A percentile compares a stretch with the other conserved stretches of the same genome.
Conservation (phyloP, 2,888 invertebrate species). For the Terebella lapidaria region DNA sequence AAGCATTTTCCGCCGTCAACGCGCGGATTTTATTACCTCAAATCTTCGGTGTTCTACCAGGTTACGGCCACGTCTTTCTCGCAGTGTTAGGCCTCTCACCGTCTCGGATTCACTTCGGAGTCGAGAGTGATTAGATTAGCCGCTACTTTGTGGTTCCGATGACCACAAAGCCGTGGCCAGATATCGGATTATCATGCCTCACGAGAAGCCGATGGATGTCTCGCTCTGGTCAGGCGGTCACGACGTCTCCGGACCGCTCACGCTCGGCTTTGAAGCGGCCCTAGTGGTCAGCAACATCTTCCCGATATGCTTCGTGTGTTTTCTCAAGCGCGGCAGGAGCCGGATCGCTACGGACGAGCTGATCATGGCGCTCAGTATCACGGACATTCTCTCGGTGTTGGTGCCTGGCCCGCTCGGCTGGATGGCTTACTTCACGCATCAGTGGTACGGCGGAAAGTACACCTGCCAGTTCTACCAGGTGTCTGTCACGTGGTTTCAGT, state of each 20-base stretch:
- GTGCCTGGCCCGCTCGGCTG: conserved; percentile 35
- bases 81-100: too few species aligned
- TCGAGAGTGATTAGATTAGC: too few species aligned
- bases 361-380: conserved; percentile 31
- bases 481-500: conserved; percentile 31
- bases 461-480: conserved; percentile 37
- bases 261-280: conserved; percentile 29
- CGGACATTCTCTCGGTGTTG: conserved; percentile 34
- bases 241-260: conserved; percentile 30
- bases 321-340: conserved; percentile 26
- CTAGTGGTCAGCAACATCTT: conserved; percentile 33
- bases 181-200: neutral
- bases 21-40: too few species aligned
- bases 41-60: too few species aligned
- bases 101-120: too few species aligned
- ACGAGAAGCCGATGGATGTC: neutral
- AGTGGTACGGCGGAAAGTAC: conserved; percentile 34
- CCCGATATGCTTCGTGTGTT: conserved; percentile 28
- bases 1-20: too few species aligned
- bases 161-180: too few species aligned
- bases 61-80: too few species aligned
- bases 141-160: too few species aligned
- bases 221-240: neutral
- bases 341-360: conserved; percentile 32
- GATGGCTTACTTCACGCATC: conserved; percentile 31